These are phyloP conservation scores for Novumbra hubbsi DNA, from an alignment of 2,797 vertebrate genomes.

Conservation along the genomic window DNA sequence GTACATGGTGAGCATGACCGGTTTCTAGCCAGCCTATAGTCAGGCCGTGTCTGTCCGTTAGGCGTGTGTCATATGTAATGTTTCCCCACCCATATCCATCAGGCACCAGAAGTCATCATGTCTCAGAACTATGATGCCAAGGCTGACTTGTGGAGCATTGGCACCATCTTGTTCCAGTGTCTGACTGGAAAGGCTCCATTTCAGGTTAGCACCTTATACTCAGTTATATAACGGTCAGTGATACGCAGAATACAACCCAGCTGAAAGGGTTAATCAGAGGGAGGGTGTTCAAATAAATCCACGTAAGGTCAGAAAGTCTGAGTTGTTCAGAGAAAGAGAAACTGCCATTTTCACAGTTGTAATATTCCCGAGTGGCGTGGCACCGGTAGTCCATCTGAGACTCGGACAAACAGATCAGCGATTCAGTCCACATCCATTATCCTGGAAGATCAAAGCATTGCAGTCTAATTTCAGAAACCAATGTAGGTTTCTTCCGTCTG, in stretches of 20 bases:
- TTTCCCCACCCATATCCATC: not conserved
- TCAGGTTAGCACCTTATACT: constrained; percentile 76
- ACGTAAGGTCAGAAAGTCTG: not conserved
- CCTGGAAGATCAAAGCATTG: too few species aligned
- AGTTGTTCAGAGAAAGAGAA: not conserved
- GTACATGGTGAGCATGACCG: constrained; percentile 87
- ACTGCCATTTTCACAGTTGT: not conserved
- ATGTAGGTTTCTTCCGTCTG: constrained; percentile 1
- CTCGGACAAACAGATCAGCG: not conserved
- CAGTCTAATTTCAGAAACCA: too few species aligned
- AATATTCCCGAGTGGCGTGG: not conserved
- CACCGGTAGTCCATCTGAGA: not conserved
- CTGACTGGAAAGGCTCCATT: constrained; percentile 97
- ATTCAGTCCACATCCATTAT: constrained; percentile 17
- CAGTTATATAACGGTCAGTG: not conserved
- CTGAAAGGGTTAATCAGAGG: not conserved
- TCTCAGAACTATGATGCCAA: constrained; percentile 97
- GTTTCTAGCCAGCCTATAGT: not conserved
- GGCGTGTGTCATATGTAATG: not conserved
- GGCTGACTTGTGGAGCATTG: constrained; percentile 98
- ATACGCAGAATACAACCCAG: not conserved
- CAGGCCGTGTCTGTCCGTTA: not conserved
- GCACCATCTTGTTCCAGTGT: constrained; percentile 98
- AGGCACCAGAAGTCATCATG: constrained; percentile 99
- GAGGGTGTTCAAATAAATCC: not conserved